These are phyloP conservation scores for Spodoptera exigua DNA, from an alignment of 2,888 invertebrate species.

Conservation along the genomic window DNA sequence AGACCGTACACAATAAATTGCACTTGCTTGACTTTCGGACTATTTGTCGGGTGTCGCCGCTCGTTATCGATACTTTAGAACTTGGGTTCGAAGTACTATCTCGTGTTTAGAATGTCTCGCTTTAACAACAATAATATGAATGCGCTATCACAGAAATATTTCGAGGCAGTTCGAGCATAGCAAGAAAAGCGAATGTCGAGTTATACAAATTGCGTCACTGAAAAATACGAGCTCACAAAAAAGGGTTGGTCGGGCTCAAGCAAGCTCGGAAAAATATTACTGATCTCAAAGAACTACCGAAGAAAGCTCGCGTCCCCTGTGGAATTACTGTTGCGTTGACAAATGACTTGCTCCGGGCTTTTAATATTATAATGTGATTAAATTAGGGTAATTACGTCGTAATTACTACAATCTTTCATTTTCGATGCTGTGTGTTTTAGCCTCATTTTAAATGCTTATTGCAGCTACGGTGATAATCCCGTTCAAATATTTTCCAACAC, in stretches of 20 bases:
- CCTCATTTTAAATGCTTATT: not conserved
- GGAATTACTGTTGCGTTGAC: constrained; percentile 73
- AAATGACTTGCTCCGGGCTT: constrained; percentile 65
- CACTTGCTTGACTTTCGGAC: constrained; percentile 54
- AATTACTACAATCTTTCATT: constrained; percentile 7
- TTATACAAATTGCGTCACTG: constrained; percentile 79
- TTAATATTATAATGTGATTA: constrained; percentile 43
- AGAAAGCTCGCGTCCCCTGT: constrained; percentile 62
- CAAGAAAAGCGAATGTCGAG: constrained; percentile 55
- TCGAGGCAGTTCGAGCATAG: constrained; percentile 42
- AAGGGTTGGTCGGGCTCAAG: constrained; percentile 66
- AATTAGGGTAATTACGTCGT: constrained; percentile 25
- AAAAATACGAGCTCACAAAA: constrained; percentile 79
- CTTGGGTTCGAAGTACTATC: constrained; percentile 32
- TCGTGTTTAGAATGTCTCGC: constrained; percentile 18
- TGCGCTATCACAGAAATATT: constrained; percentile 42
- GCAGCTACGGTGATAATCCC: not conserved
- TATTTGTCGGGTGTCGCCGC: constrained; percentile 62
- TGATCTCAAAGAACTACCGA: constrained; percentile 66
- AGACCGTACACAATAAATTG: constrained; percentile 69
- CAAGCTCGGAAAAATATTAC: constrained; percentile 73
- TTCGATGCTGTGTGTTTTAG: not conserved
- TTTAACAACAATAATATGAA: constrained; percentile 20
- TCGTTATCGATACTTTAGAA: constrained; percentile 49
- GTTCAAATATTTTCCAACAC: constrained; percentile 6